phyloP scores from a whole-genome alignment of 2,888 invertebrate species.

The Chymomyza amoena region DNA sequence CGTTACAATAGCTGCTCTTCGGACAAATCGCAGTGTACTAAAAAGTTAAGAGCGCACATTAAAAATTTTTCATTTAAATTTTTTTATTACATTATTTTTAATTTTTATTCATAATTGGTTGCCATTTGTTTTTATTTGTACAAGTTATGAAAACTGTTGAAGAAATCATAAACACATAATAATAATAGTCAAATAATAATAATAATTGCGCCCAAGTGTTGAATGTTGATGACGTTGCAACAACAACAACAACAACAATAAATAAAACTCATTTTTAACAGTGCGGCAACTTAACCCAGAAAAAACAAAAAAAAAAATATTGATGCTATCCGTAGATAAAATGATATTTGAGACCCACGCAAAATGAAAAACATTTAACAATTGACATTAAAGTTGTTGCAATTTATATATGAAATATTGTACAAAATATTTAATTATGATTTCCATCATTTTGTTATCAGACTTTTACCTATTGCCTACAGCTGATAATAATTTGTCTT shows the following conservation, averaged over 20 bases:
- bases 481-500: neutral
- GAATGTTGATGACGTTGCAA: constrained; percentile 11
- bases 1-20: too few relatives aligned
- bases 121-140: constrained; percentile 30
- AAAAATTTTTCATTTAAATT: constrained; percentile 1
- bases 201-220: constrained; percentile 39
- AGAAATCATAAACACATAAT: constrained; percentile 28
- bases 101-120: constrained; percentile 14
- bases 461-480: neutral
- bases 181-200: constrained; percentile 15
- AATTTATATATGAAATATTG: constrained; percentile 1
- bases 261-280: constrained; percentile 20
- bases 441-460: neutral
- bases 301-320: constrained; percentile 21
- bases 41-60: neutral
- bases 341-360: neutral
- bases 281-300: constrained; percentile 57
- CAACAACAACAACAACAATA: neutral
- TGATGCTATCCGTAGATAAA: neutral
- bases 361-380: neutral
- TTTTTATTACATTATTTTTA: constrained; percentile 9
- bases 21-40: neutral
- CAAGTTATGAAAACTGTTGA: constrained; percentile 29
- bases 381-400: neutral
- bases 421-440: constrained; percentile 42